Evolutionary conservation across 1,140 invertebrate genomes (phyloP).

Genomic region (Sminthurinus signatus): DNA sequence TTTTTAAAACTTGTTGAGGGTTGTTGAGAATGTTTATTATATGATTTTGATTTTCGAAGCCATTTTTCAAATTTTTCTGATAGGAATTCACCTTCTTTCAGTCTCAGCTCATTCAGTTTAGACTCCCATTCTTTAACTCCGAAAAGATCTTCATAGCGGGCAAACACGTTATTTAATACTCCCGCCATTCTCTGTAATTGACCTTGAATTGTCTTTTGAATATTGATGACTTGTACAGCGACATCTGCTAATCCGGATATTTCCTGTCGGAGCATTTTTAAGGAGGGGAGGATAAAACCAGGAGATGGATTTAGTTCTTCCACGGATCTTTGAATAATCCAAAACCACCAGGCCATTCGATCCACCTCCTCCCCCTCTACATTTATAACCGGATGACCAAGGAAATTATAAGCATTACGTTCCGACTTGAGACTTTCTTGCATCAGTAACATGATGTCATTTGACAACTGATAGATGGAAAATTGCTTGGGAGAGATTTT

Average conservation of each 20-base stretch:
- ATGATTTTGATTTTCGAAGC: not conserved
- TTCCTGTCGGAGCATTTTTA: not conserved
- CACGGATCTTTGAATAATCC: not conserved
- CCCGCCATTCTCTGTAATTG: not conserved
- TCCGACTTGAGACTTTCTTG: not conserved
- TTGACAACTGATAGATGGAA: not conserved
- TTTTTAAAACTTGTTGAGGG: too few species aligned
- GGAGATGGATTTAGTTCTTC: not conserved
- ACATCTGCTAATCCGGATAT: not conserved
- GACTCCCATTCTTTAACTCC: not conserved
- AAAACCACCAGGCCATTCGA: conserved; percentile 6
- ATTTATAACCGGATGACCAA: not conserved
- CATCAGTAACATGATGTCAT: not conserved
- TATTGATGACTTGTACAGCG: not conserved
- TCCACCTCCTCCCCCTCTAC: not conserved
- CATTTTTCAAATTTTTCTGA: not conserved
- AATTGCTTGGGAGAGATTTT: not conserved
- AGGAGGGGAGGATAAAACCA: not conserved
- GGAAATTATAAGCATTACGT: not conserved
- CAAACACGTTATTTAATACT: not conserved
- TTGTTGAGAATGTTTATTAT: too few species aligned
- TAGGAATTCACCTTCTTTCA: not conserved
- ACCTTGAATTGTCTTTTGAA: not conserved
- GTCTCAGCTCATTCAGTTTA: not conserved
- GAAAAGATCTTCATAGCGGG: not conserved